Conservation (phyloP, 2,888 invertebrate genomes). For the Plutella xylostella region DNA sequence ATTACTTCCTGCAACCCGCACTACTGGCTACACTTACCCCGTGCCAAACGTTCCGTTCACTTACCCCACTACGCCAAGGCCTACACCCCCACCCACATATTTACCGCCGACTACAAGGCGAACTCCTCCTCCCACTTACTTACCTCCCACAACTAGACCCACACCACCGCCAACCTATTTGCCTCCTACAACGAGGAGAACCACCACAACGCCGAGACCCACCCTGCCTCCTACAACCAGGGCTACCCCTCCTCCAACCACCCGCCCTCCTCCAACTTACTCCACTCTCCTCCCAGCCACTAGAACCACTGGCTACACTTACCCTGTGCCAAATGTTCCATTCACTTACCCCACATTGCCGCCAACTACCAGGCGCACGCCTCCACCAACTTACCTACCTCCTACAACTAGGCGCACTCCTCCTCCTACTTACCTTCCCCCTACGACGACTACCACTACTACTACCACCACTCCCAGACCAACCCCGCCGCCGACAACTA, state of each 20-base stretch:
- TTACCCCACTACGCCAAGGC: constrained; percentile 26
- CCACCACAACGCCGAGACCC: constrained; percentile 12
- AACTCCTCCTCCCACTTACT: constrained; percentile 5
- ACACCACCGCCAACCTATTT: constrained; percentile 14
- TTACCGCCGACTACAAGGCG: not conserved
- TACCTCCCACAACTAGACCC: constrained; percentile 17
- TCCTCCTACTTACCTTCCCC: constrained; percentile 14
- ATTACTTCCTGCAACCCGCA: constrained; percentile 21
- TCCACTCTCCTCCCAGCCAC: constrained; percentile 3
- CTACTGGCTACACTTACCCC: constrained; percentile 36
- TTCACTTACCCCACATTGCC: constrained; percentile 21
- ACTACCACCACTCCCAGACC: constrained; percentile 6
- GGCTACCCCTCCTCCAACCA: constrained; percentile 11
- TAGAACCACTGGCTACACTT: constrained; percentile 10
- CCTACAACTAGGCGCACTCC: constrained; percentile 14
- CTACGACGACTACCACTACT: constrained; percentile 9
- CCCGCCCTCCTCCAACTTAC: constrained; percentile 1
- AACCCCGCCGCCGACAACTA: constrained; percentile 10
- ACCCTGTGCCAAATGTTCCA: constrained; percentile 17
- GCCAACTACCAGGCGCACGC: not conserved
- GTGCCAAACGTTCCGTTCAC: constrained; percentile 33
- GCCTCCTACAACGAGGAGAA: constrained; percentile 12
- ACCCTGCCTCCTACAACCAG: constrained; percentile 2
- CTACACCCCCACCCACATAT: constrained; percentile 12
- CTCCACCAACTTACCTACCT: constrained; percentile 14